Evolutionary conservation across 2,888 invertebrate genomes (phyloP), one percentile per base, ranked within the genome.

Genomic region (Aphidius colemani): DNA sequence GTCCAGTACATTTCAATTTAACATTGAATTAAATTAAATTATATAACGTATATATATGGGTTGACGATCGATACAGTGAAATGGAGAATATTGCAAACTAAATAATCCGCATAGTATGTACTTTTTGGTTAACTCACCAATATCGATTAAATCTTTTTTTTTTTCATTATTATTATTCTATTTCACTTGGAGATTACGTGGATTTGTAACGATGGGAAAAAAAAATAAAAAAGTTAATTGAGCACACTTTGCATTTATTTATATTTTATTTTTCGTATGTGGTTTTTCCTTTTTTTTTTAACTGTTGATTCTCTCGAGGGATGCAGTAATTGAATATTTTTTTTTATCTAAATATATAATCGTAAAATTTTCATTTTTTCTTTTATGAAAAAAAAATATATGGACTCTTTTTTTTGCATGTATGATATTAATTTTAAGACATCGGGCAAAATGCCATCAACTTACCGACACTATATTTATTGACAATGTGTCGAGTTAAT

Each of bases 1-100:
- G 68, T 30, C 30, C 71, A 63, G 70, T 75, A 71, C 75, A 72
- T 76, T 77, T 70, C 72, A 75, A 75, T 77, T 78, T 73, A 75
- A 74, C 71, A 70, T 78, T 71, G 71, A 78, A 76, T 78, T 75
- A 75, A 74, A 51, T 59, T 43, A 53, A 30, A 51, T 7, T 43
- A 43, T 11, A 11, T 10, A 11, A 13, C 43, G 55, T 18, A 56
- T 9, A 58, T 40, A 48, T 8, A 8, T 58, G 7, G 7, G 48
- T 58, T 48, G n/a, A 57, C n/a, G 30, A 9, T 30, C 30, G 30
- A 30, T 30, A 30, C 30, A 30, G 30, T 30, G 5, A 30, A 30
- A 30, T 30, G 30, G 13, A 13, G 13, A 13, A 13, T 13, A 13
- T 13, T 13, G 13, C 13, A 13, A 30, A 30, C 30, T 30, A 30